A percentile compares a stretch with the other conserved stretches of the same genome.
Evolutionary conservation across 2,888 invertebrate genomes (phyloP).

Genomic region (Alcis repandata): DNA sequence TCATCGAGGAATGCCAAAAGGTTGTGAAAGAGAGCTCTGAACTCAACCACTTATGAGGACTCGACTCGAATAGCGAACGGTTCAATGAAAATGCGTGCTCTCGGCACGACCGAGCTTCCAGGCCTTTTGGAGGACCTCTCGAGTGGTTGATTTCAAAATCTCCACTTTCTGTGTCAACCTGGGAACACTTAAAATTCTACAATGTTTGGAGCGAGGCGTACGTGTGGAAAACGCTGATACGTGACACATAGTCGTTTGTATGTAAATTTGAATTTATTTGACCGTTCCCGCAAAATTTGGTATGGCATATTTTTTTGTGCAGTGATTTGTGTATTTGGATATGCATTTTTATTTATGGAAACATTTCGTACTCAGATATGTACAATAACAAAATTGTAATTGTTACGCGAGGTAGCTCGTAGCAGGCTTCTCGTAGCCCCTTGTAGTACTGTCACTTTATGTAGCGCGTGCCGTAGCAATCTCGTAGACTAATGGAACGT

Average conservation of each 20-base stretch:
- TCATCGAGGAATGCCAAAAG: constrained; percentile 34
- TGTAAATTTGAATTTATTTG: constrained; percentile 20
- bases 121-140: constrained; percentile 52
- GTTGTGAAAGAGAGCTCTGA: constrained; percentile 43
- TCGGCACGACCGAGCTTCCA: constrained; percentile 47
- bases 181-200: constrained; percentile 16
- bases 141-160: constrained; percentile 49
- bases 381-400: constrained; percentile 2
- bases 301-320: constrained; percentile 2
- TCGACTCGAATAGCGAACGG: constrained; percentile 51
- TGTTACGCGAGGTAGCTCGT: constrained; percentile 4
- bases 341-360: neutral
- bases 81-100: constrained; percentile 57
- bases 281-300: neutral
- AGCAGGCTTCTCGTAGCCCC: constrained; percentile 13
- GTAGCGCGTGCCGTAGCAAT: constrained; percentile 12
- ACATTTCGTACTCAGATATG: neutral
- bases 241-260: constrained; percentile 17
- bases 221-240: constrained; percentile 8
- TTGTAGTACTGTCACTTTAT: constrained; percentile 5
- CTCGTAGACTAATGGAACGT: constrained; percentile 10
- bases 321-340: constrained; percentile 10
- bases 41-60: constrained; percentile 30
- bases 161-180: constrained; percentile 26
- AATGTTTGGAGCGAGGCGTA: neutral